These are phyloP conservation scores for Sinella curviseta DNA, from an alignment of 1,140 invertebrate species.

Conservation along the genomic window DNA sequence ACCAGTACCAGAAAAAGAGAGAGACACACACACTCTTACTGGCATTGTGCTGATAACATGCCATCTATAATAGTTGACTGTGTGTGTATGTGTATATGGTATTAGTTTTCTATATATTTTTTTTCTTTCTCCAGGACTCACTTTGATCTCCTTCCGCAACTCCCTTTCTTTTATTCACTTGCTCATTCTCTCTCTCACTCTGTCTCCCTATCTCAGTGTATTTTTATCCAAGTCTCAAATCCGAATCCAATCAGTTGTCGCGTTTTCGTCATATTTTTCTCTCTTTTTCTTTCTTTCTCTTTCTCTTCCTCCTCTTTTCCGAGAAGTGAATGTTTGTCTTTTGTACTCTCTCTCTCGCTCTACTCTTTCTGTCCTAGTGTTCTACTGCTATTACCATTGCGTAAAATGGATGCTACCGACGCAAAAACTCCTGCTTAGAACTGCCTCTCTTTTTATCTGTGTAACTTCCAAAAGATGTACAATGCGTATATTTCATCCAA, in stretches of 20 bases:
- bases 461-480: too few species aligned
- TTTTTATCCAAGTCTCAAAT: slow-evolving; percentile 9
- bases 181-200: background rate
- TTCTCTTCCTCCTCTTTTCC: background rate
- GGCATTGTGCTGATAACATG: too few species aligned
- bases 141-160: background rate
- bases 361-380: background rate
- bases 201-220: background rate
- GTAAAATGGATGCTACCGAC: too few species aligned
- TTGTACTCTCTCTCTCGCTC: background rate
- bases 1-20: background rate
- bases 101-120: background rate
- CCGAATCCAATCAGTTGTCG: slow-evolving; percentile 37
- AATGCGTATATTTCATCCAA: too few species aligned
- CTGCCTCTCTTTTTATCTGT: too few species aligned
- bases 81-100: too few species aligned
- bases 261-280: slow-evolving; percentile 23
- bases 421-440: too few species aligned
- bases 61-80: too few species aligned
- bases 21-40: too few species aligned
- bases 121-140: background rate
- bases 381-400: too few species aligned
- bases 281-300: too few species aligned
- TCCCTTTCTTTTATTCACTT: background rate
- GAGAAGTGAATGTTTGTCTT: background rate